Base-by-base conservation (phyloP, 2,888 invertebrate species). In the Andrena praecox region DNA sequence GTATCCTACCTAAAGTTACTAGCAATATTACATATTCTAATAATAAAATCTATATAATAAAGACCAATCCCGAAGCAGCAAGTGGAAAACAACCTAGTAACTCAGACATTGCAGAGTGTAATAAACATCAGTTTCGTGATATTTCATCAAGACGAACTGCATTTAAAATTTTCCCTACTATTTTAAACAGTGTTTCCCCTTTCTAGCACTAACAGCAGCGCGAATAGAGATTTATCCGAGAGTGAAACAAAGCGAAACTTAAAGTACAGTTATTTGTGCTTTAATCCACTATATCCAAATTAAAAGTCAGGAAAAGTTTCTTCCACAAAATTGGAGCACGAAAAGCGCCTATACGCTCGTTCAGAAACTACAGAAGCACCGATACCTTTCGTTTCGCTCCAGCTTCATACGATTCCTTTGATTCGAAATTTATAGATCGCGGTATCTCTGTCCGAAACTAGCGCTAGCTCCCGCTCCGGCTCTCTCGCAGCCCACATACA, bases 401-500 rank as follows among this genome's bases (percentile, higher is more conserved):
- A 60, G 72, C 75, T 85, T 82, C 79, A 52, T 62, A 35, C 12
- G 71, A 75, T 77, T 84, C 80, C 72, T 79, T 80, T 82, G 86
- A 88, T 89, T 83, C 85, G 62, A 75, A 85, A 91, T 91, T 90
- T 89, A 90, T 85, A 77, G 84, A 85, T 56, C 78, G 80, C 50
- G 16, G 27, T 73, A 56, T 67, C 52, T 66, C 59, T 68, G 70
- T 78, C 74, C 77, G 56, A 79, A 76, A 68, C 16, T 6, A 6
- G 35, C 20, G 54, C 54, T 69, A 33, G 64, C 52, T 82, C 81
- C 83, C 73, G 8, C 48, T 63, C 74, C 68, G 16, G 10, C 54
- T 50, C 54, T 35, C 16, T 59, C 64, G n/a, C n/a, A 69, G 31
- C 27, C 10, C 35, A 35, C 73, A 60, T 52, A 56, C 81, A 79